phyloP scores from a whole-genome alignment of 2,113 vertebrate genomes.

The Forbesichthys papilliferus region DNA sequence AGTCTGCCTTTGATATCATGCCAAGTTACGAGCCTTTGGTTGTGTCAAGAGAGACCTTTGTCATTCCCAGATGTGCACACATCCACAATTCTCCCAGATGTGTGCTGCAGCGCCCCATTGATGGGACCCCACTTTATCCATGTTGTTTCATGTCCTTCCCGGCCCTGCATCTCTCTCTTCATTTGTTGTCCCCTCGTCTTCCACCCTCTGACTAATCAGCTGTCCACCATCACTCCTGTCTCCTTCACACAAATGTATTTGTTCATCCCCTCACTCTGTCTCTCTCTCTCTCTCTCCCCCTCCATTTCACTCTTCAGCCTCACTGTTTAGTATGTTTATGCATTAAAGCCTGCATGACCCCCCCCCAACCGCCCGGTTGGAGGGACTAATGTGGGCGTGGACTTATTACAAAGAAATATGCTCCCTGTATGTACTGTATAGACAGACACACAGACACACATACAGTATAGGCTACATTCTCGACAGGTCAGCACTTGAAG shows the following conservation, averaged over 20 bases:
- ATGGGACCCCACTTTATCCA: neutral
- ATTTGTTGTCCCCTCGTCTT: neutral
- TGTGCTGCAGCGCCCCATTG: no score
- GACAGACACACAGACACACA: constrained; percentile 25
- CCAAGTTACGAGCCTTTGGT: no score
- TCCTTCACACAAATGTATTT: neutral
- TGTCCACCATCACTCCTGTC: neutral
- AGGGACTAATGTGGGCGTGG: constrained; percentile 29
- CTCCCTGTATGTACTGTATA: constrained; percentile 10
- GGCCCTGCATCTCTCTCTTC: neutral
- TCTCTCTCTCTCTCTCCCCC: constrained; percentile 11
- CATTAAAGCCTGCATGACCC: constrained; percentile 8
- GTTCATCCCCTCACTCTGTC: neutral
- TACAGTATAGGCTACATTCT: constrained; percentile 25
- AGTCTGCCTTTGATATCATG: no score
- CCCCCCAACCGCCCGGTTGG: constrained; percentile 7
- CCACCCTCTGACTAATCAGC: no score
- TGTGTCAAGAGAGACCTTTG: no score
- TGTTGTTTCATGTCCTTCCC: neutral
- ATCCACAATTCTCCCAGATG: no score
- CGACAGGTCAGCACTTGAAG: constrained; percentile 54
- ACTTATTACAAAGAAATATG: constrained; percentile 49
- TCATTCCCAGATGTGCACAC: no score
- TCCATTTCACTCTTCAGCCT: neutral
- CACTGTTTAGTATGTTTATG: constrained; percentile 39